Base-by-base conservation (phyloP, 1,140 invertebrate species). In the Odontomachus brunneus region DNA sequence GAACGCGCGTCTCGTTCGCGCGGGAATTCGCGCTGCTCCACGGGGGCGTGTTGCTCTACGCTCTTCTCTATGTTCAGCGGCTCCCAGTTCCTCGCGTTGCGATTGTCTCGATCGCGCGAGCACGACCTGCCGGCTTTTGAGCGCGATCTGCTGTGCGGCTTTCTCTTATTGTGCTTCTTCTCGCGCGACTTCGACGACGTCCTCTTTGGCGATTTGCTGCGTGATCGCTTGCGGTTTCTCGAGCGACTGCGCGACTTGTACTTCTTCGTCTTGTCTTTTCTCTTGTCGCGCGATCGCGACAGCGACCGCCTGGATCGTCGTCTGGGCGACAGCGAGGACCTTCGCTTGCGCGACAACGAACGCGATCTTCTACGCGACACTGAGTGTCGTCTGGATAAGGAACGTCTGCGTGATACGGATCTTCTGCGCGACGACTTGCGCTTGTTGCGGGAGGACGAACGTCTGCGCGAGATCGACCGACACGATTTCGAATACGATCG, bases 221-320 rank as follows among this genome's bases (percentile, higher is more conserved):
- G 89, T 0, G 92, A 90, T 3, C 90, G 85, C 38, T 93, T 93
- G 0, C 90, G 87, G 5, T 83, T 86, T 22, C 90, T 87, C 9
- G 89, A 91, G 72, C 90, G 66, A 71, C 91, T 90, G 44, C 92
- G 76, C 38, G 92, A 93, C 73, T 93, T 91, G 88, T 93, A 89
- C 72, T 93, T 91, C 86, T 93, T 88, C 69, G 88, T 69, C 89
- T 94, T 91, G 19, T 93, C 87, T 83, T 95, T 93, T 83, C 94
- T 89, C 69, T 92, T 91, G 17, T 92, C 85, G 2, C 88, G 88
- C 7, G 91, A 92, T 69, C 91, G 89, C 0, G 93, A 93, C 5
- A 88, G 53, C 0, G 92, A 93, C 22, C 91, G 83, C 24, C 89
- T 66, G 22, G 91, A 90, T 17, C 94, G 91, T 19, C 92, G 84